Evolutionary conservation across 2,888 invertebrate genomes (phyloP).

Genomic region (Drosophila neotestacea): DNA sequence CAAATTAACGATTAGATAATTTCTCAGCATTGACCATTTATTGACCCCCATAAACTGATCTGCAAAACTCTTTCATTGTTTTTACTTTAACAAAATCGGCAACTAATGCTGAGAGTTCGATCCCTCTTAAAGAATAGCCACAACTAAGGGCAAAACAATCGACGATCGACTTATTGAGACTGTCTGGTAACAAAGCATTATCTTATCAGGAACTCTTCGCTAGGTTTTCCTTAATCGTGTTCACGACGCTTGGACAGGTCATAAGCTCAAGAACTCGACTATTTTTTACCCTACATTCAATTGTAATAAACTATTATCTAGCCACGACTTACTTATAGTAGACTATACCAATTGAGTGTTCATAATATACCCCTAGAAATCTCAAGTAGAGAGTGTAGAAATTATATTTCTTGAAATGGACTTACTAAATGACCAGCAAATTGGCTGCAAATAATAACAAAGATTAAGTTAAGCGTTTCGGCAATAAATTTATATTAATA

Average conservation of each 20-base stretch:
- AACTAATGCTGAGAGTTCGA: constrained; percentile 44
- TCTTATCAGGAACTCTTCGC: constrained; percentile 41
- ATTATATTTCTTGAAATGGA: constrained; percentile 22
- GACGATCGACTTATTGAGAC: constrained; percentile 6
- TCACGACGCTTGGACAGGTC: constrained; percentile 1
- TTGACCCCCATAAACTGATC: constrained; percentile 37
- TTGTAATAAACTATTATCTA: background rate
- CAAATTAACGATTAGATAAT: constrained; percentile 68
- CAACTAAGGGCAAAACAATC: constrained; percentile 8
- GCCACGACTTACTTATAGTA: background rate
- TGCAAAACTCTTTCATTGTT: constrained; percentile 10
- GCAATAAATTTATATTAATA: constrained; percentile 18
- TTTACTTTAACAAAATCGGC: constrained; percentile 2
- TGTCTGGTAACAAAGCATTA: constrained; percentile 20
- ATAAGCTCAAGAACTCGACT: background rate
- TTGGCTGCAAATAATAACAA: constrained; percentile 30
- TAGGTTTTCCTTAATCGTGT: constrained; percentile 20
- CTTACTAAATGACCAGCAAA: constrained; percentile 18
- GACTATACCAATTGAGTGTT: background rate
- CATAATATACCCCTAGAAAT: constrained; percentile 1
- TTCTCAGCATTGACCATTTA: constrained; percentile 6
- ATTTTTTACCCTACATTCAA: constrained; percentile 25
- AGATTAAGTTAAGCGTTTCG: constrained; percentile 39
- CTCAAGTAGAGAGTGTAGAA: constrained; percentile 1
- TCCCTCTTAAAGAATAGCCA: background rate